Base-by-base conservation (phyloP, 1,140 invertebrate genomes). In the Anoplophora glabripennis region DNA sequence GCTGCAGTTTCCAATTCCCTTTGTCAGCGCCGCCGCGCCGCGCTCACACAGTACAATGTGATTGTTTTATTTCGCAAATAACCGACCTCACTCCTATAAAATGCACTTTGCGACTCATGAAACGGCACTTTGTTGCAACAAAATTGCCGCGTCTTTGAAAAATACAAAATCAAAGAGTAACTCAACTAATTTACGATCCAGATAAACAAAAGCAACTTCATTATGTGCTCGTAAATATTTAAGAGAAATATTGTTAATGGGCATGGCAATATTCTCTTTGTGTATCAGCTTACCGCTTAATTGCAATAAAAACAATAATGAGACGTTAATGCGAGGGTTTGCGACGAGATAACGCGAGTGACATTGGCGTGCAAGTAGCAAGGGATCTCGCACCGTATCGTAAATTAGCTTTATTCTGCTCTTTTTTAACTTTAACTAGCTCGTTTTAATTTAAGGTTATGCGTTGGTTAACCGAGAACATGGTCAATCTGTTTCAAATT, bases 241-340 rank as follows among this genome's bases (percentile, higher is more conserved):
- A 58, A 66, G 53, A 51, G 58, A 55, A 68, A 61, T 55, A 41
- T 57, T 57, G 64, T 65, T 65, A 67, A 65, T 63, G 63, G 54
- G 51, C 49, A 46, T 35, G 51, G 63, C 49, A 53, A 62, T 56
- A 61, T 61, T 61, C 64, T 45, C 66, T 68, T 66, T 68, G 64
- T 68, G 64, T 68, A 66, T 68, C 67, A 61, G 54, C 53, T 68
- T 68, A 66, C 64, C 61, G 59, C 59, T 59, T 66, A 66, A 66
- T 64, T 66, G 61, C 53, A 51, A 62, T 67, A 64, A 67, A 66
- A 69, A 66, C 64, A 69, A 66, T 66, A 69, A 66, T 51, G 59
- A 62, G 49, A 56, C 57, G 56, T 44, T 51, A 58, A 57, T 52
- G 49, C 40, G 49, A 59, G 61, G 66, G 55, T 59, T 33, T 44